Base-by-base conservation (phyloP, 2,888 invertebrate genomes). In the Calephelis perditalis region DNA sequence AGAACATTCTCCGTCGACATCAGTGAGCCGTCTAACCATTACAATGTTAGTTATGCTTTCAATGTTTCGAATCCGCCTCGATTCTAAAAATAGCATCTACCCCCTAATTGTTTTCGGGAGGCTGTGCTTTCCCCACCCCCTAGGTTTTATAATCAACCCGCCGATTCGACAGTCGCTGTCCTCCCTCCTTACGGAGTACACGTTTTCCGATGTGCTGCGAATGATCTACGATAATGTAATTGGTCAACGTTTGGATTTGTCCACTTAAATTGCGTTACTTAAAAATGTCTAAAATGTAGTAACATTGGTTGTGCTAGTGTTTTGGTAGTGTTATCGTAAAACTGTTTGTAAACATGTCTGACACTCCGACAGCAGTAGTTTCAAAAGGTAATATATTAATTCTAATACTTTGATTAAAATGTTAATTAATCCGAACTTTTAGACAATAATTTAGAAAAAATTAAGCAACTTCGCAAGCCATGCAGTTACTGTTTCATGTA, bases 101-200 rank as follows among this genome's bases (percentile, higher is more conserved):
- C 86, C 86, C 77, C 77, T 86, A 87, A 86, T 86, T 84, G 75
- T 82, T 82, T 80, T 82, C 76, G 82, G 84, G 86, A 84, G 86
- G 86, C 84, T 87, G 86, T 78, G 82, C 70, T 81, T 79, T 73
- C 70, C 63, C 67, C 67, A 68, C 72, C 72, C 68, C 69, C 62
- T 61, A 63, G 72, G 63, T 70, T 67, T 56, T 44, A 60, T 58
- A 45, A 45, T 44, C 63, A 59, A 36, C 57, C 63, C 60, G 55
- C 67, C 66, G 65, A 49, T 63, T 58, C 71, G 70, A 65, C 78
- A 87, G 86, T 87, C 76, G 75, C 70, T 70, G 66, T 63, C 68
- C 70, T 72, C 68, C 74, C 72, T 70, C 69, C 77, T 77, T 58
- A 58, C 57, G 56, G 59, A 64, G 66, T 67, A 67, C 57, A 61